A percentile compares a stretch with the other conserved stretches of the same genome.
These are phyloP conservation scores for Apoda limacodes DNA, from an alignment of 2,888 invertebrate genomes.

Conservation along the genomic window DNA sequence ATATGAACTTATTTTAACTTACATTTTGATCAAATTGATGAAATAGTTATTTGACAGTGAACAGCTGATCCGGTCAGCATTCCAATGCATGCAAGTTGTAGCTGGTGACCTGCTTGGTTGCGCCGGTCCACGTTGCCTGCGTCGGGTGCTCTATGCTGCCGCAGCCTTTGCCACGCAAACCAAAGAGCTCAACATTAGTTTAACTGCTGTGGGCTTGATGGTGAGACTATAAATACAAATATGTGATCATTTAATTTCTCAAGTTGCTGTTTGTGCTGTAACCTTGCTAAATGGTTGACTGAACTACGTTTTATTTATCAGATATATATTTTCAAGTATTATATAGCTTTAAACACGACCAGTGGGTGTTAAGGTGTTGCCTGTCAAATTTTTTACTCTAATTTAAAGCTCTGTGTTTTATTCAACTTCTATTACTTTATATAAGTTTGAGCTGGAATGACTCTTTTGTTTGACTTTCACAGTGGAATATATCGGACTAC, in stretches of 20 bases:
- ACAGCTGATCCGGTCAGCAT: slow-evolving; percentile 91
- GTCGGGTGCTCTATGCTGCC: slow-evolving; percentile 90
- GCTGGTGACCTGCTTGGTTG: slow-evolving; percentile 92
- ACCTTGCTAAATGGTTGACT: background rate
- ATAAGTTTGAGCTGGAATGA: no score
- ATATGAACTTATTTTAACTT: no score
- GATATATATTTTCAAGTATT: no score
- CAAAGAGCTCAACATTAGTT: slow-evolving; percentile 95
- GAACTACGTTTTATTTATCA: no score
- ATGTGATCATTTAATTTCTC: background rate
- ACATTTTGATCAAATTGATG: no score
- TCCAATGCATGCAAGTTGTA: slow-evolving; percentile 95
- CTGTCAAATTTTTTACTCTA: no score
- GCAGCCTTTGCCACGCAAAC: slow-evolving; percentile 97
- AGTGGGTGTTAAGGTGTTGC: no score
- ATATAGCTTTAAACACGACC: no score
- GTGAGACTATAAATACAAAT: no score
- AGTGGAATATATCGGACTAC: slow-evolving; percentile 99
- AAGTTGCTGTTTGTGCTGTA: background rate
- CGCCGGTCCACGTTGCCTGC: slow-evolving; percentile 92
- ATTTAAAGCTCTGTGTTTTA: no score
- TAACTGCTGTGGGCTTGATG: slow-evolving; percentile 97
- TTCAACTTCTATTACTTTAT: no score
- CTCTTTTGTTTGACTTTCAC: no score
- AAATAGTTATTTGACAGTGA: slow-evolving; percentile 75